Evolutionary conservation across 2,797 vertebrate genomes (phyloP).

Genomic region (Austrolebias charrua): DNA sequence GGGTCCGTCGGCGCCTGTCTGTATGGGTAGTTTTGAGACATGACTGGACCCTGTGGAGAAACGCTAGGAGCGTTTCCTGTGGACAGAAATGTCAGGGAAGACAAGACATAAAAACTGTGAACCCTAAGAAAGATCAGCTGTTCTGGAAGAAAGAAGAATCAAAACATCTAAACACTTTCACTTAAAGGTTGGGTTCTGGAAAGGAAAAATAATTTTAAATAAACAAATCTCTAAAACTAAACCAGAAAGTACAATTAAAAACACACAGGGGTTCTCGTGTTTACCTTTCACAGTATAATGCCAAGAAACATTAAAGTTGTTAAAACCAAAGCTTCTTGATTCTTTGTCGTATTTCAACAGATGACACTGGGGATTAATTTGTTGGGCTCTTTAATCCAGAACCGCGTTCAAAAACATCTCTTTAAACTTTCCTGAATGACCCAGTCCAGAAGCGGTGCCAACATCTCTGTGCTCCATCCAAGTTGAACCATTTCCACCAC

Average conservation of each 20-base stretch:
- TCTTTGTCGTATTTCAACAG: too few relatives aligned
- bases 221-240: too few relatives aligned
- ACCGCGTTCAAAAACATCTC: too few relatives aligned
- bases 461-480: background rate
- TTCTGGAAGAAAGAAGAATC: background rate
- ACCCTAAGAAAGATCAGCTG: background rate
- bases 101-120: slow-evolving; percentile 37
- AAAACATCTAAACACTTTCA: background rate
- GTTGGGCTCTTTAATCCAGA: too few relatives aligned
- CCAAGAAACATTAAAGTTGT: background rate
- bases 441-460: background rate
- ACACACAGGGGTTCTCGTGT: too few relatives aligned
- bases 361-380: background rate
- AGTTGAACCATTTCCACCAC: background rate
- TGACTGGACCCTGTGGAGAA: slow-evolving; percentile 51
- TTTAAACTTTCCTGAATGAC: background rate
- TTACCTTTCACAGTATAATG: background rate
- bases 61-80: slow-evolving; percentile 49
- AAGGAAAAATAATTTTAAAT: too few relatives aligned
- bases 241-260: too few relatives aligned
- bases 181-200: too few relatives aligned
- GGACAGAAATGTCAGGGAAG: slow-evolving; percentile 63
- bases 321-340: too few relatives aligned
- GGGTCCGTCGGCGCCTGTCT: slow-evolving; percentile 19
- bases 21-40: slow-evolving; percentile 66